Conservation (phyloP, 2,797 vertebrate genomes). For the Silurus lanzhouensis region DNA sequence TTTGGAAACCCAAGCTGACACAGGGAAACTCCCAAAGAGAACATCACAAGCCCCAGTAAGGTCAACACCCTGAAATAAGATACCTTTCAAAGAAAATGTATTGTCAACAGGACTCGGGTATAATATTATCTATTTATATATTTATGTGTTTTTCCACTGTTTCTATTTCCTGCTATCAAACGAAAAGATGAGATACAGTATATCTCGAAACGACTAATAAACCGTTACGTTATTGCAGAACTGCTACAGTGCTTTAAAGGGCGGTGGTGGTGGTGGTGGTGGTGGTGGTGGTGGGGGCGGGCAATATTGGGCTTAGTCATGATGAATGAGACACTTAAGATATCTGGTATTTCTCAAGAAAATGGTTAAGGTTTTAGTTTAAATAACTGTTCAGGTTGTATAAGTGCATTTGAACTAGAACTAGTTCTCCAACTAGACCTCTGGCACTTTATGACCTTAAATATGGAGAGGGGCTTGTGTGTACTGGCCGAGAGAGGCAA, state of each 20-base stretch:
- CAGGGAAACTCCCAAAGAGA: background rate
- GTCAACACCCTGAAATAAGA: background rate
- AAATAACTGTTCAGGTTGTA: background rate
- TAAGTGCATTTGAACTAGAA: background rate
- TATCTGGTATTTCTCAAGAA: slow-evolving; percentile 44
- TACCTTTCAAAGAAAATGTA: background rate
- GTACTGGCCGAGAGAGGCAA: background rate
- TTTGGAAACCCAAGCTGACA: background rate
- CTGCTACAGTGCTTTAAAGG: slow-evolving; percentile 6
- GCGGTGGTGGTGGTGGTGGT: background rate
- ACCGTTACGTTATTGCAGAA: background rate
- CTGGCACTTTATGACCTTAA: background rate
- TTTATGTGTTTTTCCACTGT: too few relatives aligned
- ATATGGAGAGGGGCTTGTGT: background rate
- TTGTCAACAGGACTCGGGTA: background rate
- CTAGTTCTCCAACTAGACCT: too few relatives aligned
- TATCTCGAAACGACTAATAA: background rate
- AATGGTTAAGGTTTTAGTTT: background rate
- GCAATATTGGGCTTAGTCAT: slow-evolving; percentile 39
- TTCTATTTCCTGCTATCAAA: background rate
- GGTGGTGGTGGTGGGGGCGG: background rate
- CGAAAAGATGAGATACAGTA: background rate
- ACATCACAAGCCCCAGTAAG: background rate
- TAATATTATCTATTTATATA: background rate
- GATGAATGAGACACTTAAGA: slow-evolving; percentile 38